Evolutionary conservation across 64 coral and sea anemone genomes (phyloP).

Genomic region (Anthopleura sola): DNA sequence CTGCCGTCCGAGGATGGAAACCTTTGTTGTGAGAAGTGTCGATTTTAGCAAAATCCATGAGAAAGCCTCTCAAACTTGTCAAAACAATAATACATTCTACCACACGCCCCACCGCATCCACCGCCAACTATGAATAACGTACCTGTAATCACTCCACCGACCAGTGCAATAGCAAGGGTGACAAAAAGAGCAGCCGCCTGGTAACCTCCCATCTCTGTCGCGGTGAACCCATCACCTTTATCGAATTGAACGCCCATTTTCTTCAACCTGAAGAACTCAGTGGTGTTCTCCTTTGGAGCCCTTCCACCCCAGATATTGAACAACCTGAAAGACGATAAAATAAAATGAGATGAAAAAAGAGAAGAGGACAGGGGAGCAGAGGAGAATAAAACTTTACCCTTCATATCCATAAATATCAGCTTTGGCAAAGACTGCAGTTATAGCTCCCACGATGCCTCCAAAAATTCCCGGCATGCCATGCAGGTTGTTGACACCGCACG

Average conservation of each 20-base stretch:
- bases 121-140: background rate
- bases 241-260: conserved; percentile 39
- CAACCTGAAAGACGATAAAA: conserved; percentile 29
- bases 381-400: no score
- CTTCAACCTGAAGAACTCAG: conserved; percentile 28
- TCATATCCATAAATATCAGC: conserved; percentile 66
- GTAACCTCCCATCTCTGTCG: conserved; percentile 67
- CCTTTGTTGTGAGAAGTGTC: no score
- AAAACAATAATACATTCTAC: no score
- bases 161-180: conserved; percentile 64
- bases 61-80: no score
- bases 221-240: conserved; percentile 50
- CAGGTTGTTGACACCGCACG: conserved; percentile 89
- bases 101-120: no score
- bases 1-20: no score
- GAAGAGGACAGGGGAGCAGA: no score
- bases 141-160: conserved; percentile 78
- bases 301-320: conserved; percentile 46
- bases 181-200: conserved; percentile 74
- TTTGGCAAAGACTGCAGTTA: conserved; percentile 51
- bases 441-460: conserved; percentile 71
- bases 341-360: no score
- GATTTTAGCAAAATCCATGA: no score
- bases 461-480: conserved; percentile 92
- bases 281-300: conserved; percentile 45